A percentile compares a stretch with the other conserved stretches of the same genome.
These are phyloP conservation scores for Drosophila suboccidentalis DNA, from an alignment of 2,888 invertebrate genomes.

Conservation along the genomic window DNA sequence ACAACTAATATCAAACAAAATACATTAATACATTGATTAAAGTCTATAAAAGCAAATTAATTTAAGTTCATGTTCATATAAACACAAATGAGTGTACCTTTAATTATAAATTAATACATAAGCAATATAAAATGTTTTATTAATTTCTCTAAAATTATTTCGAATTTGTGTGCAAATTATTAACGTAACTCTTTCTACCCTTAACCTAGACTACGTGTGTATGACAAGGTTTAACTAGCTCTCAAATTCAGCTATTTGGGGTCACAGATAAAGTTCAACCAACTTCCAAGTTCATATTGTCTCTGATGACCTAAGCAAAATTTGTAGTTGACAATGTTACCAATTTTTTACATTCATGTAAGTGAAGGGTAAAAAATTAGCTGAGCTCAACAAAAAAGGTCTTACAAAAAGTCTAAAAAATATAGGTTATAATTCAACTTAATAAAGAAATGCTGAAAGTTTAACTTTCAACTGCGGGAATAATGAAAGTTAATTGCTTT, in stretches of 20 bases:
- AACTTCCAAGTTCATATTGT: not conserved
- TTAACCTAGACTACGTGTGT: not conserved
- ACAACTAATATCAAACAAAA: conserved; percentile 5
- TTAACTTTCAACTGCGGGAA: not conserved
- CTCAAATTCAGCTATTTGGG: not conserved
- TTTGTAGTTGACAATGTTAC: conserved; percentile 1
- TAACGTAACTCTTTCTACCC: not conserved
- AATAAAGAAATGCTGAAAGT: not conserved
- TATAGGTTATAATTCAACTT: not conserved
- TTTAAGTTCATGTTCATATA: not conserved
- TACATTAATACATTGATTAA: conserved; percentile 7
- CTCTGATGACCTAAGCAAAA: not conserved
- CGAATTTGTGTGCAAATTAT: too few relatives aligned
- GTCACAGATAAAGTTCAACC: not conserved
- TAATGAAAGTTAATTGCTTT: not conserved
- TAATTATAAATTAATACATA: too few relatives aligned
- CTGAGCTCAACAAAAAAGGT: not conserved
- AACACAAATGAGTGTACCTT: not conserved
- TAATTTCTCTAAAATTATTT: too few relatives aligned
- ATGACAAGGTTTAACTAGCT: not conserved
- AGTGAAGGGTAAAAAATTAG: conserved; percentile 5
- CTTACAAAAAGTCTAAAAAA: not conserved
- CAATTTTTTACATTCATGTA: conserved; percentile 3
- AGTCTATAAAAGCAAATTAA: not conserved
- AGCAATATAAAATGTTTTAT: too few relatives aligned